These are phyloP conservation scores for Chaitophorus viminalis DNA, from an alignment of 2,888 invertebrate genomes.

Conservation along the genomic window DNA sequence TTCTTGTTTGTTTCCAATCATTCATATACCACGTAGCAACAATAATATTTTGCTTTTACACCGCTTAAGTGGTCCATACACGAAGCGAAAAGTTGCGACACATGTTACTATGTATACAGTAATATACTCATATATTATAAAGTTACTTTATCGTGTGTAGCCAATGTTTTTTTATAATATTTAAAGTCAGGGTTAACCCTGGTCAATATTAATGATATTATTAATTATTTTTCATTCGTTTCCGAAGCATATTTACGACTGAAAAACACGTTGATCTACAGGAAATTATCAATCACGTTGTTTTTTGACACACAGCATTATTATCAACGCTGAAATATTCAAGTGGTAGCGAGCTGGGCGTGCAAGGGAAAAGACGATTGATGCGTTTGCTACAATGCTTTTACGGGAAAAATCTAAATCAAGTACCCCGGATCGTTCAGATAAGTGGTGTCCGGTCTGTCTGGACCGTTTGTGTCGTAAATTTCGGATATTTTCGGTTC, in stretches of 20 bases:
- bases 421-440: neutral
- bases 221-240: neutral
- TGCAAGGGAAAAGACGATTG: constrained; percentile 8
- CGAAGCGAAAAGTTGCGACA: too few relatives aligned
- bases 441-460: constrained; percentile 18
- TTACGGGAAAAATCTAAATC: neutral
- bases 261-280: neutral
- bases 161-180: too few relatives aligned
- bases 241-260: neutral
- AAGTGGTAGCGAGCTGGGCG: neutral
- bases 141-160: too few relatives aligned
- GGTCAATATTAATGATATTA: too few relatives aligned
- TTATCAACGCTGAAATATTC: neutral
- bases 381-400: neutral
- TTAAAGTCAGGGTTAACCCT: too few relatives aligned
- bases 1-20: too few relatives aligned
- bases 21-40: too few relatives aligned
- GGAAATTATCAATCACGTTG: neutral
- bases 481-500: constrained; percentile 54
- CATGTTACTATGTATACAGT: too few relatives aligned
- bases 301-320: neutral
- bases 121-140: too few relatives aligned
- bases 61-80: too few relatives aligned
- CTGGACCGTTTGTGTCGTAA: constrained; percentile 33
- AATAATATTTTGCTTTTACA: too few relatives aligned